A percentile compares a stretch with the other conserved stretches of the same genome.
phyloP scores from a whole-genome alignment of 2,888 invertebrate species.

The Agonum fuliginosum region DNA sequence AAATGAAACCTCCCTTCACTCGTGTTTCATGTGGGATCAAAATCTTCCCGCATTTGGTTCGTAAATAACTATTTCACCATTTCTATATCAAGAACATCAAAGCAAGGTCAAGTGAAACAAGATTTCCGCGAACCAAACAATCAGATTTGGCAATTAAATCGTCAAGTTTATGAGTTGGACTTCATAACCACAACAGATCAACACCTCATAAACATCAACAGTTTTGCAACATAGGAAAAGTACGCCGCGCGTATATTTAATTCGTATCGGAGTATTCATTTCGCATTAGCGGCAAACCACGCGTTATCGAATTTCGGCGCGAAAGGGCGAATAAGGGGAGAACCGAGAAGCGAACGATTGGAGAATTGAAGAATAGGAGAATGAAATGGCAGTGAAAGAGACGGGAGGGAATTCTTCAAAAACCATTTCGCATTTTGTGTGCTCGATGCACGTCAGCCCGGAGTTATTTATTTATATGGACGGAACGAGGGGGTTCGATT shows the following conservation, averaged over 20 bases:
- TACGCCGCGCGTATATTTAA: not conserved
- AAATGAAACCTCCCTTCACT: too few species aligned
- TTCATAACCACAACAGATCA: not conserved
- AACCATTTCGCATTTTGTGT: slow-evolving; percentile 21
- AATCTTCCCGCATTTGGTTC: too few species aligned
- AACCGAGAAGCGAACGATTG: not conserved
- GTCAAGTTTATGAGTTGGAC: slow-evolving; percentile 9
- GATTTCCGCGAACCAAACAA: slow-evolving; percentile 1
- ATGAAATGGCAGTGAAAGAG: not conserved
- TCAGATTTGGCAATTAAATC: slow-evolving; percentile 37
- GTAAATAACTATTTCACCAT: not conserved
- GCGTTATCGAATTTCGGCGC: slow-evolving; percentile 35
- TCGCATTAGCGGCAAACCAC: slow-evolving; percentile 27
- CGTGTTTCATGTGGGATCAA: too few species aligned
- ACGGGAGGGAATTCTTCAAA: not conserved
- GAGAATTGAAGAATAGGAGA: not conserved
- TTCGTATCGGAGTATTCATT: slow-evolving; percentile 33
- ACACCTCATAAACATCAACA: not conserved
- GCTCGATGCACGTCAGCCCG: not conserved
- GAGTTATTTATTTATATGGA: slow-evolving; percentile 42
- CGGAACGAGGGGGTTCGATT: slow-evolving; percentile 15
- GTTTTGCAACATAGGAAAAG: slow-evolving; percentile 8
- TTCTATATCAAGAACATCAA: not conserved
- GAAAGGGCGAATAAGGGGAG: slow-evolving; percentile 23
- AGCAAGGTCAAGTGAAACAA: slow-evolving; percentile 15